These are phyloP conservation scores for Chionomys nivalis DNA, from an alignment of 2,113 vertebrate genomes.

Conservation along the genomic window DNA sequence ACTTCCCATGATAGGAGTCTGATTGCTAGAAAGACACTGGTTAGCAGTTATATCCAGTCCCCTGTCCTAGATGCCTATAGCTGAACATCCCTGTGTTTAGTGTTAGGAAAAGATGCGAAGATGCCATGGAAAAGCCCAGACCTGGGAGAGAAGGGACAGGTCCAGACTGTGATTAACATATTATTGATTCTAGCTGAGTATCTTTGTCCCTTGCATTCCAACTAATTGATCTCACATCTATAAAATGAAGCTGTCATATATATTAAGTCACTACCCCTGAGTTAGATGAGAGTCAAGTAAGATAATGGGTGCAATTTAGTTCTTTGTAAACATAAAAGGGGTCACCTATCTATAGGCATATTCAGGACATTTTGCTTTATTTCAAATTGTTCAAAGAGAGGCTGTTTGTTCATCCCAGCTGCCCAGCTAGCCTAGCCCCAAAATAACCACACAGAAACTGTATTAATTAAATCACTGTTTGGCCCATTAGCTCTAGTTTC, in stretches of 20 bases:
- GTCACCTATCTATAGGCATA: rapidly evolving
- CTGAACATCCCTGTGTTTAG: neutral
- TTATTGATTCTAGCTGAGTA: neutral
- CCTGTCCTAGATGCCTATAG: neutral
- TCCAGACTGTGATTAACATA: neutral
- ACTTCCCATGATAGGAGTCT: neutral
- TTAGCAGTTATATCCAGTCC: neutral
- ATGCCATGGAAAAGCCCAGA: neutral
- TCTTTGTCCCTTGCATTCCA: neutral
- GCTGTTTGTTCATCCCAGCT: no score
- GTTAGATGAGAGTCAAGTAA: neutral
- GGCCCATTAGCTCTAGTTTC: no score
- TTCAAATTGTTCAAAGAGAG: neutral
- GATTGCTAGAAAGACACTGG: neutral
- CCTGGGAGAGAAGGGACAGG: neutral
- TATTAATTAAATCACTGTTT: no score
- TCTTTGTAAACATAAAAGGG: neutral
- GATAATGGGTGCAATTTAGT: neutral
- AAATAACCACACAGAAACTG: no score
- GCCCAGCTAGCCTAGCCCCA: no score
- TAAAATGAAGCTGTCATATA: neutral
- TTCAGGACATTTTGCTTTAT: neutral
- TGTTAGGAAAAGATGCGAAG: neutral
- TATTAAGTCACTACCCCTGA: neutral
- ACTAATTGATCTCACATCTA: neutral